Evolutionary conservation across 2,888 invertebrate genomes (phyloP).

Genomic region (Eledona agricola): DNA sequence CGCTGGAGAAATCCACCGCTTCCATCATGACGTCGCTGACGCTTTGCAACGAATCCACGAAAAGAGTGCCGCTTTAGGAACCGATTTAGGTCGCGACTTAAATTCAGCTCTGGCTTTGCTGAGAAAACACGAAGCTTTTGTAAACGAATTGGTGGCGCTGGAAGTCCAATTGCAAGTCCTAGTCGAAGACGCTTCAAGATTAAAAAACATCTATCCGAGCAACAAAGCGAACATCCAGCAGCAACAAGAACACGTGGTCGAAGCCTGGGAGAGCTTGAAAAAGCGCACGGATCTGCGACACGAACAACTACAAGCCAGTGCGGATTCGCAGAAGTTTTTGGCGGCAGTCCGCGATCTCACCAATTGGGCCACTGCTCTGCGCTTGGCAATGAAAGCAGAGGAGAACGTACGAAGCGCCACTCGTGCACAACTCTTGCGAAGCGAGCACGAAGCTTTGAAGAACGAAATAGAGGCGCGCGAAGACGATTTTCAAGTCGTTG

Average conservation of each 20-base stretch:
- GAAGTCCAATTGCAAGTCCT: conserved; percentile 91
- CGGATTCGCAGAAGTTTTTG: conserved; percentile 88
- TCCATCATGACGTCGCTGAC: conserved; percentile 95
- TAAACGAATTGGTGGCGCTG: conserved; percentile 90
- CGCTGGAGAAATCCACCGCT: conserved; percentile 96
- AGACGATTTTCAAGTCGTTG: conserved; percentile 77
- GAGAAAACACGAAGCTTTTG: conserved; percentile 90
- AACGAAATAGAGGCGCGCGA: conserved; percentile 91
- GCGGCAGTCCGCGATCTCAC: conserved; percentile 85
- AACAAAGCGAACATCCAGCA: conserved; percentile 90
- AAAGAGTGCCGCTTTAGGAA: conserved; percentile 85
- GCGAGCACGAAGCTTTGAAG: conserved; percentile 83
- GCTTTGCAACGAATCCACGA: conserved; percentile 89
- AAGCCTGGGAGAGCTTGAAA: conserved; percentile 88
- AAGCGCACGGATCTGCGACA: conserved; percentile 82
- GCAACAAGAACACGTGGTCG: conserved; percentile 85
- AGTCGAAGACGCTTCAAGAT: conserved; percentile 89
- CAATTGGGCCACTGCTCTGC: conserved; percentile 85
- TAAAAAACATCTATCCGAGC: conserved; percentile 88
- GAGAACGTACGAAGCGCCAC: conserved; percentile 85
- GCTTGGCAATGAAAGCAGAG: conserved; percentile 80
- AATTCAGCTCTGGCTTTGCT: conserved; percentile 85
- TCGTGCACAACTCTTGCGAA: conserved; percentile 81
- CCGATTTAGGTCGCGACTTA: conserved; percentile 81
- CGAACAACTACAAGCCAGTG: conserved; percentile 84